Percentiles rank a stretch among this genome's conserved stretches.
Evolutionary conservation across 37 sponge, comb jelly and placozoan genomes (phyloP).

Genomic region (Aplysina aerophoba): DNA sequence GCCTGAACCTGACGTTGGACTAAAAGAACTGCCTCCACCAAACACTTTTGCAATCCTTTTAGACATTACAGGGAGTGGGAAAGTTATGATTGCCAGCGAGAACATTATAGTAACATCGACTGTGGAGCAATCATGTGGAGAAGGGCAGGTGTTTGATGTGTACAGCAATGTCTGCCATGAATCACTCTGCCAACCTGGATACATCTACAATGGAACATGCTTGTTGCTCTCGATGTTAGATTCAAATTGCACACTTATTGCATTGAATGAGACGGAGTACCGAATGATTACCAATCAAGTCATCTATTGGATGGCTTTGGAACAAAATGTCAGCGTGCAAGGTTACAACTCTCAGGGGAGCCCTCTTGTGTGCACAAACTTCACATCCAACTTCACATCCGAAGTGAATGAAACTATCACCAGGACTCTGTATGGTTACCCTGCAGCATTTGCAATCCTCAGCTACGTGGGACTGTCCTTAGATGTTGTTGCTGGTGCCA

Average conservation of each 20-base stretch:
- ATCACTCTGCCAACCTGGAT: too few relatives aligned
- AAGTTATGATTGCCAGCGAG: too few relatives aligned
- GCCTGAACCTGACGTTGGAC: too few relatives aligned
- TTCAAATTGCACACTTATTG: background rate
- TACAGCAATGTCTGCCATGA: too few relatives aligned
- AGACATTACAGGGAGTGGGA: too few relatives aligned
- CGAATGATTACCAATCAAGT: background rate
- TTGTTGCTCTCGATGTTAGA: background rate
- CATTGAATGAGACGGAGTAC: background rate
- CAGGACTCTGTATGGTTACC: background rate
- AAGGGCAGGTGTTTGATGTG: too few relatives aligned
- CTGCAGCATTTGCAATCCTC: background rate
- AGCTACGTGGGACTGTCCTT: constrained; percentile 40
- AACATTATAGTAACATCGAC: too few relatives aligned
- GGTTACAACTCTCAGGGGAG: background rate
- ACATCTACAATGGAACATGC: background rate
- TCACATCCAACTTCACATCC: constrained; percentile 5
- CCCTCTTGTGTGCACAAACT: constrained; percentile 41
- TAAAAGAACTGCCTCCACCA: too few relatives aligned
- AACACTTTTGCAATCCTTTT: too few relatives aligned
- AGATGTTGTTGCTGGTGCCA: constrained; percentile 42
- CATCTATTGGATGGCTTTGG: background rate
- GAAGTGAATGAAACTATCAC: background rate
- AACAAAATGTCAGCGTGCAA: background rate
- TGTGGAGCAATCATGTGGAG: too few relatives aligned